Evolutionary conservation across 2,888 invertebrate genomes (phyloP).

Genomic region (Iselma pallidipennis): DNA sequence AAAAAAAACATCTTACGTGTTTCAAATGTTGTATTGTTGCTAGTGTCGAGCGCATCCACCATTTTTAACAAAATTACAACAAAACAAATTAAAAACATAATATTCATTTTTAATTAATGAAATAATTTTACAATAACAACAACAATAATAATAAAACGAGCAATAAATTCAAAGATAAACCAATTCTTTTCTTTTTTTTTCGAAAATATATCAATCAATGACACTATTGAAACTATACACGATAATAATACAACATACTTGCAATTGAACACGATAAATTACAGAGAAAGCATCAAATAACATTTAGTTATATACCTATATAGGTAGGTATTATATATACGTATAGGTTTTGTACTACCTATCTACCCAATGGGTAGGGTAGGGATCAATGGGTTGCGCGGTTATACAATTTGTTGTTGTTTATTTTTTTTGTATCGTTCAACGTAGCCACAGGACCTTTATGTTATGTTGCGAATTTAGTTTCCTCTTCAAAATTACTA

Average conservation of each 20-base stretch:
- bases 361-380: background rate
- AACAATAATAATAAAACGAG: no score
- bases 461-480: no score
- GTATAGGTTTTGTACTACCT: no score
- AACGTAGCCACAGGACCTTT: background rate
- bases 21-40: constrained; percentile 9
- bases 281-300: background rate
- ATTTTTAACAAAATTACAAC: constrained; percentile 5
- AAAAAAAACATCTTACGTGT: constrained; percentile 17
- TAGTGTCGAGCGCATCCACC: constrained; percentile 1
- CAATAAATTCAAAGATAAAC: no score
- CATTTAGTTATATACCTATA: no score
- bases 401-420: background rate
- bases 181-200: background rate
- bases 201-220: background rate
- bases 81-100: background rate
- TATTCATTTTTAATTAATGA: background rate
- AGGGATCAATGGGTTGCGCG: background rate
- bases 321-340: no score
- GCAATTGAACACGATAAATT: background rate
- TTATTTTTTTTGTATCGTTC: background rate
- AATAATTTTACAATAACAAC: background rate
- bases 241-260: no score
- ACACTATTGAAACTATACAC: background rate
- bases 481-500: no score